Base-by-base conservation (phyloP, 2,797 vertebrate genomes). In the Chaetodon trifasciatus region DNA sequence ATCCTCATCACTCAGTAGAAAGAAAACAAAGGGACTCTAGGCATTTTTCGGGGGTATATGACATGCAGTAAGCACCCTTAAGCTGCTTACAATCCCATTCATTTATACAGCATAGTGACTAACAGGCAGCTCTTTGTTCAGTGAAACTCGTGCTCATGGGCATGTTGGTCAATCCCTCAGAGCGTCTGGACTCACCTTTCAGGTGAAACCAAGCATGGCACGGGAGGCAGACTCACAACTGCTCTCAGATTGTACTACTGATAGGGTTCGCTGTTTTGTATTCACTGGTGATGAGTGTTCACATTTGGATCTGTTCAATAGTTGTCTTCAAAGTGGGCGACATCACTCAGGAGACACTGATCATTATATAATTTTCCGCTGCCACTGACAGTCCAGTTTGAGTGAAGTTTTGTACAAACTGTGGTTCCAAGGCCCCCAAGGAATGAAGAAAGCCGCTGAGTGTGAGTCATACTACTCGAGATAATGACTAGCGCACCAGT, bases 401-500 rank as follows among this genome's bases (percentile, higher is more conserved):
- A 1, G 76, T 16, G 16, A 69, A 16, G 32, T 61, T 56, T 76
- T 52, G 32, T 12, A 37, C 32, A 68, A 53, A 47, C 6, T 75
- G 23, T 55, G 37, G 7, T n/a, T 85, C 8, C 24, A 58, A 77
- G 28, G 47, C 70, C 76, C 74, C 53, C 0, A 10, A 64, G 76
- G 80, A 85, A 81, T 74, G 73, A 81, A 83, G 37, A 63, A 69
- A 89, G 40, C 61, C 15, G 49, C 6, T 39, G 32, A 68, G 61
- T 13, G 40, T 92, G 91, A 93, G 83, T 92, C 92, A 92, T 76
- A 47, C 63, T 37, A 39, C 16, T 84, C 0, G 0, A 78, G 75
- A 81, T 86, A 81, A 88, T 78, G 42, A 78, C 46, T 46, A 39
- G 10, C 32, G 49, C 15, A 61, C 55, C 24, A 13, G 4, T 24